Conservation (phyloP, 2,797 vertebrate genomes). For the Hybognathus amarus region DNA sequence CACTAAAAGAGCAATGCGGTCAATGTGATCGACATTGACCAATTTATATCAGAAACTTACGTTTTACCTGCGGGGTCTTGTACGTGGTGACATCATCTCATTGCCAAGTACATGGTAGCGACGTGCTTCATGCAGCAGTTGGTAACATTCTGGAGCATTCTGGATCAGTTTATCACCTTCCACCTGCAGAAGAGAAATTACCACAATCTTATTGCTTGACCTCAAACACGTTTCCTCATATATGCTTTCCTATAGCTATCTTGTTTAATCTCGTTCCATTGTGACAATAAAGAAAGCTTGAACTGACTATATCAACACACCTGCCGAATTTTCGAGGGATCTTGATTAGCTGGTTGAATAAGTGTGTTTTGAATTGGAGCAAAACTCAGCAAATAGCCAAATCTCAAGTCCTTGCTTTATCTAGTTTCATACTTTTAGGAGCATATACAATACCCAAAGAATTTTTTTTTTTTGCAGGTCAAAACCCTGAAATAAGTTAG, state of each 20-base stretch:
- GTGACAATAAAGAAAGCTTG: neutral
- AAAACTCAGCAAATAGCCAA: neutral
- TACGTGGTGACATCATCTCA: constrained; percentile 98
- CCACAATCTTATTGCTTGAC: neutral
- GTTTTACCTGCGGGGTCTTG: constrained; percentile 92
- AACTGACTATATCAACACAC: neutral
- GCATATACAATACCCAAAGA: neutral
- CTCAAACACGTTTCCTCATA: neutral
- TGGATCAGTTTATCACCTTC: constrained; percentile 96
- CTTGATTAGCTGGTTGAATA: constrained; percentile 17
- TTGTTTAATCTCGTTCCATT: neutral
- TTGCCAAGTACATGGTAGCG: constrained; percentile 97
- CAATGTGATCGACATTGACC: neutral
- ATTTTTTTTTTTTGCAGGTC: neutral
- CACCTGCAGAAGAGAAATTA: constrained; percentile 63
- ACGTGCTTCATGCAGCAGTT: constrained; percentile 94
- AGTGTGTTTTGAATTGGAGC: neutral
- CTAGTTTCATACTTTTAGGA: neutral
- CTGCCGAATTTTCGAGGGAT: neutral
- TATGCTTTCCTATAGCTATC: neutral
- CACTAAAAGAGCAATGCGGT: neutral
- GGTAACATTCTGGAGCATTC: constrained; percentile 94
- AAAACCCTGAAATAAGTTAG: neutral
- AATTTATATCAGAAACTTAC: neutral
- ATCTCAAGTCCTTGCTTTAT: neutral